phyloP scores from a whole-genome alignment of 2,113 vertebrate genomes.

The Aldabrachelys gigantea region DNA sequence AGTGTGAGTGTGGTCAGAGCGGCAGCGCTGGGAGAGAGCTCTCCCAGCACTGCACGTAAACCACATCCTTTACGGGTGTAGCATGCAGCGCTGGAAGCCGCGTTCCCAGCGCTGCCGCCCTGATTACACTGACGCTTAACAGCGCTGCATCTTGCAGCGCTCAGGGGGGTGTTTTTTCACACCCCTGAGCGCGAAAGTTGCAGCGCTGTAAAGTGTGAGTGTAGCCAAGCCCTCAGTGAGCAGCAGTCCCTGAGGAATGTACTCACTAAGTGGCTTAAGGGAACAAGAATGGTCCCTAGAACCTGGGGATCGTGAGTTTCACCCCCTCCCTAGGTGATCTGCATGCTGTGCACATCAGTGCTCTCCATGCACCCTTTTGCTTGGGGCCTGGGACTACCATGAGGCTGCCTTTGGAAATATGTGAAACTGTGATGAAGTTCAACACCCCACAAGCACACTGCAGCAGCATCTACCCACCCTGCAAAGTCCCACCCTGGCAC shows the following conservation, averaged over 20 bases:
- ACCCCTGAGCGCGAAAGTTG: no score
- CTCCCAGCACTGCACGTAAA: no score
- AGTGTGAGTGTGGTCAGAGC: no score
- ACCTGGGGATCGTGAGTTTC: neutral
- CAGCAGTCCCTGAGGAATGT: neutral
- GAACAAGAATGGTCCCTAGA: neutral
- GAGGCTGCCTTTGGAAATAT: accelerated
- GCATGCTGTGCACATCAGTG: neutral
- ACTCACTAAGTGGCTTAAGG: neutral
- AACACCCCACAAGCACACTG: neutral
- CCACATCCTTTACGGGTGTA: no score
- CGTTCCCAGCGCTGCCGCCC: no score
- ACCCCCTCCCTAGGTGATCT: neutral
- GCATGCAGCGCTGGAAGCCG: no score
- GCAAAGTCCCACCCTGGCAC: accelerated
- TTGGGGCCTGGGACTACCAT: neutral
- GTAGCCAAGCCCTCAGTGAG: neutral
- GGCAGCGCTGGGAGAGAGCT: no score
- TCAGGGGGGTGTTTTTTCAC: no score
- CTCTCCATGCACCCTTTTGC: neutral
- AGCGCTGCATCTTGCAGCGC: no score
- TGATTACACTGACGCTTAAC: no score
- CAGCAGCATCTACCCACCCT: accelerated
- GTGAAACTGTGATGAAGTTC: neutral
- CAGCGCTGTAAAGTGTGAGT: no score